Base-by-base conservation (phyloP, 1,140 invertebrate genomes). In the Drosophila lacertosa region DNA sequence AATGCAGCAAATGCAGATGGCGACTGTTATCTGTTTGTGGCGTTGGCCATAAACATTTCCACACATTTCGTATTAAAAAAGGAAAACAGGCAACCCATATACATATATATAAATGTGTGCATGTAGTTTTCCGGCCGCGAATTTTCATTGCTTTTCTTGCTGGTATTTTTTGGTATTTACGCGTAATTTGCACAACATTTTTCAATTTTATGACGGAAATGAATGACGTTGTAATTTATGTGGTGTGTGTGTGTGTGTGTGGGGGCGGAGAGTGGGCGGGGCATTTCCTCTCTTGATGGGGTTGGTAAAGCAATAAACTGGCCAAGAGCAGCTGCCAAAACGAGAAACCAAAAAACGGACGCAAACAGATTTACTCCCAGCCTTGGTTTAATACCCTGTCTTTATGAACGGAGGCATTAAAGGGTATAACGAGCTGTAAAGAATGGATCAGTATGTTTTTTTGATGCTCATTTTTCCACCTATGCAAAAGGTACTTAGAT, bases 101-200 rank as follows among this genome's bases (percentile, higher is more conserved):
- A 62, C 11, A 33, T 33, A 59, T 54, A 48, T 64, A 65, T 42
- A 11, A 22, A 22, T 37, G n/a, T 60, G 15, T 26, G 32, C 37
- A 32, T 60, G 33, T 47, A 67, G 69, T 72, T 84, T 84, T 88
- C 68, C 77, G 73, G 77, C 48, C 70, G 29, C 68, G 67, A 63
- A 74, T 77, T 88, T 86, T 74, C 74, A 57, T 64, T 70, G 54
- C 6, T 48, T 47, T 64, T 44, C 26, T 63, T 68, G 54, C 39
- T 58, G 35, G 35, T 15, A 42, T 58, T 45, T 45, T 78, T 79
- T 70, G 71, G 62, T 77, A 84, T 88, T 88, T 88, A 82, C 82
- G 86, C 82, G 77, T 86, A 86, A 86, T 86, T 86, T 86, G 82
- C 81, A 88, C 82, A 88, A 63, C 82, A 86, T 86, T 88, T 88